Evolutionary conservation across 2,113 vertebrate species (phyloP).

Genomic region (Picathartes gymnocephalus): DNA sequence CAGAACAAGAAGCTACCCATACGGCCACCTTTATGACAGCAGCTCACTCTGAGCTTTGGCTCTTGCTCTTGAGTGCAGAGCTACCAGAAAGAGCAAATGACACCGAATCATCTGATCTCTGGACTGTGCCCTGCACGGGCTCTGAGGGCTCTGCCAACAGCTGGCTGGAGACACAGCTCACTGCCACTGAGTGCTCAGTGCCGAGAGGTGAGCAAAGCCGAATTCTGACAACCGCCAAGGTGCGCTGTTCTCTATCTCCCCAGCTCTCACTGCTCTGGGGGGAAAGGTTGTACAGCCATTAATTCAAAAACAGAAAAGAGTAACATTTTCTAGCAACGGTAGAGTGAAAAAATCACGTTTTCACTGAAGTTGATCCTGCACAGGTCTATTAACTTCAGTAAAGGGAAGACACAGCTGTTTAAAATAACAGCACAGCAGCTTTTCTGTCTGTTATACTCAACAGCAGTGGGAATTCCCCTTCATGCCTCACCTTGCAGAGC

Average conservation of each 20-base stretch:
- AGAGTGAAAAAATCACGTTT: background rate
- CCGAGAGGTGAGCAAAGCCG: background rate
- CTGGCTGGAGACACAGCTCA: background rate
- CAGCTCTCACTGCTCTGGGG: background rate
- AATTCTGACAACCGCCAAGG: background rate
- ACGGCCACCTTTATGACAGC: background rate
- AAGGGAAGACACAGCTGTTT: background rate
- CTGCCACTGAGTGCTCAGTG: background rate
- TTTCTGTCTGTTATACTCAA: background rate
- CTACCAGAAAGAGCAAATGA: background rate
- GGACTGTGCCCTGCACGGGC: background rate
- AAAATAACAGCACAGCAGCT: background rate
- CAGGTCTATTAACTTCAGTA: background rate
- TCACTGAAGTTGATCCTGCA: background rate
- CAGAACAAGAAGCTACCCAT: background rate
- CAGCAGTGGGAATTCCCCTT: background rate
- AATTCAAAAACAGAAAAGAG: background rate
- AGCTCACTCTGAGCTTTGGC: background rate
- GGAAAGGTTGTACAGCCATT: background rate
- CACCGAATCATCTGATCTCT: background rate
- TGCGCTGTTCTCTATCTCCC: accelerated
- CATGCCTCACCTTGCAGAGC: background rate
- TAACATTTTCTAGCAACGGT: background rate
- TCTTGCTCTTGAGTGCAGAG: background rate
- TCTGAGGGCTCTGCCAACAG: background rate